Evolutionary conservation across 2,113 vertebrate genomes (phyloP).

Genomic region (Madoqua kirkii): DNA sequence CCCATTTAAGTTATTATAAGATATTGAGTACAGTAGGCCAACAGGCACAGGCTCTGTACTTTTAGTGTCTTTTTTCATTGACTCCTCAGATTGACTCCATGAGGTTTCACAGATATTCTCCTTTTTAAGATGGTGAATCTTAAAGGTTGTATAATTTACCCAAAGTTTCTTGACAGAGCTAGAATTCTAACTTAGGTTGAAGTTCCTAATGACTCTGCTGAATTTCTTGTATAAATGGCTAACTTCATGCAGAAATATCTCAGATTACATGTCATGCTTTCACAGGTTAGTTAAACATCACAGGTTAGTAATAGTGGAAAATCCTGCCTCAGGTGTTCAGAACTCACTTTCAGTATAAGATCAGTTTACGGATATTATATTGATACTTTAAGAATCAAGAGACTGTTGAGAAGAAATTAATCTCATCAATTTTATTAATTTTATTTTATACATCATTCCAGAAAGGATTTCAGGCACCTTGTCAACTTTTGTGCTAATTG

Average conservation of each 20-base stretch:
- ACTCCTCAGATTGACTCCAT: not conserved
- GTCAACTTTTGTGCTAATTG: not conserved
- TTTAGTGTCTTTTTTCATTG: not conserved
- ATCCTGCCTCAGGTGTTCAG: not conserved
- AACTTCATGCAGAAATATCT: not conserved
- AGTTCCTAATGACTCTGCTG: not conserved
- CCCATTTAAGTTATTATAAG: not conserved
- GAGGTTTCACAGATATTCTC: not conserved
- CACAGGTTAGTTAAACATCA: not conserved
- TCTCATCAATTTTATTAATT: not conserved
- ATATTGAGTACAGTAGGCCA: not conserved
- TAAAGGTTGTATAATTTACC: not conserved
- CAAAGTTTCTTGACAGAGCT: not conserved
- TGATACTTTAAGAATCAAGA: not conserved
- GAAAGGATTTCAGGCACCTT: not conserved
- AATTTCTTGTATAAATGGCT: not conserved
- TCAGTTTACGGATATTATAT: not conserved
- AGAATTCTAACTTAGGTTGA: constrained; percentile 11
- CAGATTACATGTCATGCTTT: not conserved
- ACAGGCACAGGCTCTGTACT: not conserved
- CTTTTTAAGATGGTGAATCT: not conserved
- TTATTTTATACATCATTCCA: constrained; percentile 3
- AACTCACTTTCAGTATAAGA: not conserved
- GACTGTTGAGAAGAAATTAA: not conserved
- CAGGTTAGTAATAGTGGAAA: not conserved